Conservation (phyloP, 2,113 vertebrate genomes). For the Pogonocichla stellata region DNA sequence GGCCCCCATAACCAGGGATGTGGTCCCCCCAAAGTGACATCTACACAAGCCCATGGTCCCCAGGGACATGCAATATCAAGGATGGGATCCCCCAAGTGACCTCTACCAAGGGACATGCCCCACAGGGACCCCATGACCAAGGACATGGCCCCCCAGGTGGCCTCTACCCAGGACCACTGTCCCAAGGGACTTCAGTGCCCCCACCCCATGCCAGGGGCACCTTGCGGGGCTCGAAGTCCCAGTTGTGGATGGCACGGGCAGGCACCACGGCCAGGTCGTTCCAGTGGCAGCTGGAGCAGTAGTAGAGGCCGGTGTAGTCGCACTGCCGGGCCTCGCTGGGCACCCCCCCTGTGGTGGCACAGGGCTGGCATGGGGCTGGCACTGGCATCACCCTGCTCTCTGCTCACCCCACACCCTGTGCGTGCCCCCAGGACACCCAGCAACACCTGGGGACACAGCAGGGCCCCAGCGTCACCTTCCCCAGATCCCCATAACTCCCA, state of each 20-base stretch:
- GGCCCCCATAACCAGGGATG: background rate
- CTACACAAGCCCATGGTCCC: background rate
- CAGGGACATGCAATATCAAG: background rate
- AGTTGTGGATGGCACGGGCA: conserved; percentile 95
- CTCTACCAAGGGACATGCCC: no score
- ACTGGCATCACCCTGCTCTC: fast-evolving
- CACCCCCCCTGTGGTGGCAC: conserved; percentile 79
- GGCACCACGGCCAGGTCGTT: conserved; percentile 91
- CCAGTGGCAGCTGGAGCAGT: conserved; percentile 97
- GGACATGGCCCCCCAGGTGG: background rate
- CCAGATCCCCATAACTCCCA: background rate
- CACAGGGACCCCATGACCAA: background rate
- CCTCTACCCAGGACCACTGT: background rate
- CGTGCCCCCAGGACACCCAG: background rate
- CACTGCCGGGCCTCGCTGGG: conserved; percentile 93
- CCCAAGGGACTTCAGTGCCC: background rate
- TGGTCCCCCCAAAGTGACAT: background rate
- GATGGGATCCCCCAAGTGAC: no score
- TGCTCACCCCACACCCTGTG: background rate
- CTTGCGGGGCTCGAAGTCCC: conserved; percentile 95
- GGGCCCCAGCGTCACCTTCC: fast-evolving
- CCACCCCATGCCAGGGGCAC: conserved; percentile 42
- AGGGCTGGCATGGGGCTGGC: background rate
- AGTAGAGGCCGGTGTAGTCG: conserved; percentile 96
- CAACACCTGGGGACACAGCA: fast-evolving